phyloP scores from a whole-genome alignment of 2,888 invertebrate genomes.

The Diloba caeruleocephala region DNA sequence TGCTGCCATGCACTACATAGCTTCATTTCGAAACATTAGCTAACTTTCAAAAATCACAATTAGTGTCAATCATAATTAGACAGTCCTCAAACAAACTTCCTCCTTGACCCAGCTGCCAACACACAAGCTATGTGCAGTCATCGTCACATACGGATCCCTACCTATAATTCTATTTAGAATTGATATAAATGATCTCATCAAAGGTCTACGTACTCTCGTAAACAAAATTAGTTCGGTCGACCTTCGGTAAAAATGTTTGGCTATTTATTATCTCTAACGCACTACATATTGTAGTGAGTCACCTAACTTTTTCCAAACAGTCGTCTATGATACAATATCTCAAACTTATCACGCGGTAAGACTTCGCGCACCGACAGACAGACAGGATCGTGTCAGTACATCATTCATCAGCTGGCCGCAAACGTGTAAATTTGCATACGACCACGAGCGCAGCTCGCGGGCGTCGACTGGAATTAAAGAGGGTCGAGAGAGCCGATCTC shows the following conservation, averaged over 20 bases:
- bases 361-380: slow-evolving; percentile 43
- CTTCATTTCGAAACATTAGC: slow-evolving; percentile 69
- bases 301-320: slow-evolving; percentile 41
- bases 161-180: slow-evolving; percentile 45
- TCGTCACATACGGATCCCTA: slow-evolving; percentile 5
- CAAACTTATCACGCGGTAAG: slow-evolving; percentile 44
- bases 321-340: slow-evolving; percentile 37
- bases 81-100: slow-evolving; percentile 45
- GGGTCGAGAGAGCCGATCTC: slow-evolving; percentile 81
- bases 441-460: slow-evolving; percentile 72
- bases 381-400: slow-evolving; percentile 71
- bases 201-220: slow-evolving; percentile 55
- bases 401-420: slow-evolving; percentile 81
- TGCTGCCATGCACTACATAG: slow-evolving; percentile 73
- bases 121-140: slow-evolving; percentile 36
- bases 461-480: slow-evolving; percentile 82
- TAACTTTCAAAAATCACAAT: slow-evolving; percentile 58
- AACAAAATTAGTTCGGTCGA: slow-evolving; percentile 49
- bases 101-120: slow-evolving; percentile 51
- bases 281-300: slow-evolving; percentile 39
- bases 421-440: slow-evolving; percentile 81
- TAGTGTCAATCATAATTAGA: slow-evolving; percentile 56
- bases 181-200: slow-evolving; percentile 53
- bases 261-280: slow-evolving; percentile 51
- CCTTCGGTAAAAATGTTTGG: slow-evolving; percentile 53